Conservation (phyloP, 2,113 vertebrate species). For the Ophiodon elongatus region DNA sequence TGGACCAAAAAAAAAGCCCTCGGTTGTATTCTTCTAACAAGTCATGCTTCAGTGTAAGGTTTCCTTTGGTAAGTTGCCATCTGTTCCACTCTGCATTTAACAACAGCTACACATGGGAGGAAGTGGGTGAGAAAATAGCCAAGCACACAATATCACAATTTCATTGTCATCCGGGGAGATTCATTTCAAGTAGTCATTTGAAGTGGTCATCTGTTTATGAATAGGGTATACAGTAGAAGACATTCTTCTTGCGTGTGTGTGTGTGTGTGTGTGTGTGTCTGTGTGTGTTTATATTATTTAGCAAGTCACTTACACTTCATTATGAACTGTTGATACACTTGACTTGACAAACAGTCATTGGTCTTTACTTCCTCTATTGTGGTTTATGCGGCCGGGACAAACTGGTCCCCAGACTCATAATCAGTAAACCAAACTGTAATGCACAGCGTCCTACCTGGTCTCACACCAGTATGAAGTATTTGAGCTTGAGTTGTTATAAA, state of each 20-base stretch:
- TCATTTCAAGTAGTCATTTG: constrained; percentile 14
- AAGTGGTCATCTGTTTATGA: not conserved
- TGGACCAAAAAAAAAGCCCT: not conserved
- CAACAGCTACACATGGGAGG: constrained; percentile 15
- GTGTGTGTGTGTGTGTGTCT: not conserved
- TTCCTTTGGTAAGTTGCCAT: not conserved
- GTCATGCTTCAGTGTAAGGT: not conserved
- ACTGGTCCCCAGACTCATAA: not conserved
- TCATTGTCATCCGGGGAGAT: constrained; percentile 21
- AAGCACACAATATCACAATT: constrained; percentile 12
- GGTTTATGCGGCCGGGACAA: not conserved
- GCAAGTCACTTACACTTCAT: not conserved
- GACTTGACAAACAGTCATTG: not conserved
- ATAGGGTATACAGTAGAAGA: not conserved
- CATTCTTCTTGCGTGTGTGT: not conserved
- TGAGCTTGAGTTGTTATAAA: not conserved
- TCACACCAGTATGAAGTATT: constrained; percentile 2
- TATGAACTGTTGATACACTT: constrained; percentile 1
- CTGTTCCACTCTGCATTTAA: constrained; percentile 30
- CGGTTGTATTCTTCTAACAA: constrained; percentile 1
- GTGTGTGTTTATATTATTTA: not conserved
- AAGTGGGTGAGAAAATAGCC: constrained; percentile 10
- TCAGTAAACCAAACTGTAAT: constrained; percentile 3
- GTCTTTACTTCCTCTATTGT: constrained; percentile 8
- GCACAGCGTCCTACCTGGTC: not conserved